Conservation (phyloP, 2,888 invertebrate genomes). For the Coronaproctus castanopsis region DNA sequence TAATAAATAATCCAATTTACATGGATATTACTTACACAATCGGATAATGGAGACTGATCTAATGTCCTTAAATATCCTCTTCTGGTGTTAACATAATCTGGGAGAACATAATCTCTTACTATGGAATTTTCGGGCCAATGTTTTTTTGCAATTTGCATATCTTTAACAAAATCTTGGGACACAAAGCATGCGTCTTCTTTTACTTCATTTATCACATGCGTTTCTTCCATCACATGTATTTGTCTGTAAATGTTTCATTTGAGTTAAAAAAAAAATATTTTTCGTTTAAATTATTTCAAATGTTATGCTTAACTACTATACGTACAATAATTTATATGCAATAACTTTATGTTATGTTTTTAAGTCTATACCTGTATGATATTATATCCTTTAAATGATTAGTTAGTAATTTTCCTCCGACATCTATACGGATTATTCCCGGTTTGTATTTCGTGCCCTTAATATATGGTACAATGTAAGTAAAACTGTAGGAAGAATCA, state of each 20-base stretch:
- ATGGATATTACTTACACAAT: slow-evolving; percentile 19
- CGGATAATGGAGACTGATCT: slow-evolving; percentile 26
- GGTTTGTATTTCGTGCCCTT: slow-evolving; percentile 43
- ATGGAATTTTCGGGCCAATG: slow-evolving; percentile 45
- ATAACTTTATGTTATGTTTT: neutral
- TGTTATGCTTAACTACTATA: neutral
- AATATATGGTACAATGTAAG: slow-evolving; percentile 80
- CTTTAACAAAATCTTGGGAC: slow-evolving; percentile 56
- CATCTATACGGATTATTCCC: slow-evolving; percentile 64
- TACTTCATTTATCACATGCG: slow-evolving; percentile 91
- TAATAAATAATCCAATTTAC: too few species aligned
- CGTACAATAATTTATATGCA: neutral
- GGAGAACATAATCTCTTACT: slow-evolving; percentile 76
- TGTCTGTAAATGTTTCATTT: slow-evolving; percentile 35
- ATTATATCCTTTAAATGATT: slow-evolving; percentile 95
- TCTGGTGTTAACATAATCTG: slow-evolving; percentile 78
- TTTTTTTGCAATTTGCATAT: slow-evolving; percentile 47
- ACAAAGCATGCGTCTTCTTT: slow-evolving; percentile 97
- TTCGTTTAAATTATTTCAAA: neutral
- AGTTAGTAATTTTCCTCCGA: slow-evolving; percentile 91
- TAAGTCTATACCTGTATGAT: slow-evolving; percentile 66
- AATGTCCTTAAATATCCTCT: slow-evolving; percentile 46
- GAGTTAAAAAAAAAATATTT: neutral
- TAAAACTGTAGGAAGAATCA: slow-evolving; percentile 89
- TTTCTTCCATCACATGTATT: slow-evolving; percentile 95